These are phyloP conservation scores for Hormaphis cornu DNA, from an alignment of 1,140 invertebrate genomes.

Conservation along the genomic window DNA sequence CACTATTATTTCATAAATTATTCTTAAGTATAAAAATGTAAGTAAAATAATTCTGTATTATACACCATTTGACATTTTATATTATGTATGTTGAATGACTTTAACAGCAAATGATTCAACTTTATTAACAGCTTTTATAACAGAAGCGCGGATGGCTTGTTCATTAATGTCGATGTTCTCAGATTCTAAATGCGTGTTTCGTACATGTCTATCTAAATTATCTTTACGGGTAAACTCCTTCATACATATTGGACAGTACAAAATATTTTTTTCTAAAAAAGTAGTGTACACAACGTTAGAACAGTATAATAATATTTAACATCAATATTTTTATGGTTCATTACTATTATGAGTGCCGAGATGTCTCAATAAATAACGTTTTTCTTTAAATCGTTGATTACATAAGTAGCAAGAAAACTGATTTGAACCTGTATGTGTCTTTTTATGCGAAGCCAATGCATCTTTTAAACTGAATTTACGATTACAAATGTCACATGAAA, in stretches of 20 bases:
- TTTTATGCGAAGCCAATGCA: slow-evolving; percentile 23
- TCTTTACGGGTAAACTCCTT: slow-evolving; percentile 24
- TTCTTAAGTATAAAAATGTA: too few species aligned
- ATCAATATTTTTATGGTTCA: neutral
- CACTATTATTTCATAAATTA: too few species aligned
- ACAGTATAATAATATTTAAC: neutral
- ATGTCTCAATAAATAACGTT: slow-evolving; percentile 26
- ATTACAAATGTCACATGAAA: slow-evolving; percentile 23
- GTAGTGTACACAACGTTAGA: neutral
- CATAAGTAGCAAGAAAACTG: slow-evolving; percentile 27
- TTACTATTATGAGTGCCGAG: slow-evolving; percentile 17
- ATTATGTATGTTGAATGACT: slow-evolving; percentile 25
- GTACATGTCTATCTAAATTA: slow-evolving; percentile 18
- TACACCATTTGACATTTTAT: neutral
- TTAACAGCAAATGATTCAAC: slow-evolving; percentile 18
- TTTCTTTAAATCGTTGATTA: slow-evolving; percentile 20
- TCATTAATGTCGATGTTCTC: slow-evolving; percentile 1
- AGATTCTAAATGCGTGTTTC: slow-evolving; percentile 17
- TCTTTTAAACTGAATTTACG: slow-evolving; percentile 20
- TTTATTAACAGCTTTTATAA: slow-evolving; percentile 11
- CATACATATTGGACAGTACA: slow-evolving; percentile 28
- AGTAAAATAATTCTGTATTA: too few species aligned
- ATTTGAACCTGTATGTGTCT: slow-evolving; percentile 1
- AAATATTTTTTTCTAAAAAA: slow-evolving; percentile 14
- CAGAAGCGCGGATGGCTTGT: slow-evolving; percentile 7